Conservation (phyloP, 1,140 invertebrate species). For the Reticulitermes speratus region DNA sequence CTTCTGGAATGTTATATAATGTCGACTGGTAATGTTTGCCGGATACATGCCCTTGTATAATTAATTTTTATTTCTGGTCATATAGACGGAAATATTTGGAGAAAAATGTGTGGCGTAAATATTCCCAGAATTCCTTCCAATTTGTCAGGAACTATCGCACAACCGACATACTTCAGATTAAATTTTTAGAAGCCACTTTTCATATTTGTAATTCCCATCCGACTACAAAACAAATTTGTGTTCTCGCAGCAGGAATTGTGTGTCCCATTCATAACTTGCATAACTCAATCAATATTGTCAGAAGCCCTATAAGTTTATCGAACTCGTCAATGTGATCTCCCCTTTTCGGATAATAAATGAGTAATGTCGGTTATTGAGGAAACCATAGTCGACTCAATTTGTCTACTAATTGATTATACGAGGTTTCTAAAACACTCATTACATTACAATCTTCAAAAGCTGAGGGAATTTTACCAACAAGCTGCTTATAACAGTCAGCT, state of each 20-base stretch:
- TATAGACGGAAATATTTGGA: no score
- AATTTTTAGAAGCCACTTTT: background rate
- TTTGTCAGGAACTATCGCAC: no score
- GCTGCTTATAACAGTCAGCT: background rate
- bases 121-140: no score
- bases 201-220: background rate
- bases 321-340: constrained; percentile 8
- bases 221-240: background rate
- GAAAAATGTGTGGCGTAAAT: no score
- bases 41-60: no score
- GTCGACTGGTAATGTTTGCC: no score
- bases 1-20: no score
- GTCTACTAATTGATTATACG: background rate
- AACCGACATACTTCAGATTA: no score
- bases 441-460: background rate
- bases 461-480: background rate
- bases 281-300: background rate
- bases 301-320: background rate
- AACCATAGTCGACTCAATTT: background rate
- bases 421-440: background rate
- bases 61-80: no score
- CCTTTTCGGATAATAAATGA: background rate
- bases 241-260: background rate
- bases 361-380: background rate
- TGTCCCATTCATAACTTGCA: background rate